phyloP scores from a whole-genome alignment of 2,888 invertebrate species.

The Lypha dubia region DNA sequence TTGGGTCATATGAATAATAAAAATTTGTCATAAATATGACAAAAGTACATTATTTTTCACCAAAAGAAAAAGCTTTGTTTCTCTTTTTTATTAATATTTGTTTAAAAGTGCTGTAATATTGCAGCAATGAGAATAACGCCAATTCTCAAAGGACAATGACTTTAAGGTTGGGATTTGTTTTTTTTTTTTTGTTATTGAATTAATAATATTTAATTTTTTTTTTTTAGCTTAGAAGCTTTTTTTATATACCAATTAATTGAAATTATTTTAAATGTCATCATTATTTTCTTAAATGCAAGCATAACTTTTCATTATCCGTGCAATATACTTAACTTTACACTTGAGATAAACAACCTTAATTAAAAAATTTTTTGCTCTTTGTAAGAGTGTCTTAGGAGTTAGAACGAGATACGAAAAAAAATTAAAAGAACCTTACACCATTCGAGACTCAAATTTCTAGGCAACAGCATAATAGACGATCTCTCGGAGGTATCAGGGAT shows the following conservation, averaged over 20 bases:
- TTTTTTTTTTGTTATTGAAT: constrained; percentile 40
- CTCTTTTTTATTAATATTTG: constrained; percentile 46
- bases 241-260: constrained; percentile 3
- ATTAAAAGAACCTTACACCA: background rate
- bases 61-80: constrained; percentile 61
- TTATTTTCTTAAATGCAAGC: constrained; percentile 11
- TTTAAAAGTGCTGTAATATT: constrained; percentile 26
- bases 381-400: background rate
- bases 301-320: constrained; percentile 1
- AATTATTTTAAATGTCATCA: constrained; percentile 27
- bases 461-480: no score
- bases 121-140: constrained; percentile 60
- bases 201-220: constrained; percentile 13
- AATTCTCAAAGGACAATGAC: constrained; percentile 71
- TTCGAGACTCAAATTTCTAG: no score
- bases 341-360: constrained; percentile 50
- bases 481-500: no score
- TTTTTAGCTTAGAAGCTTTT: background rate
- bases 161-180: constrained; percentile 69
- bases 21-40: constrained; percentile 73
- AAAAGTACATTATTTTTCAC: constrained; percentile 70
- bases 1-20: constrained; percentile 72
- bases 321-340: constrained; percentile 13
- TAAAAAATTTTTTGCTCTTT: constrained; percentile 47
- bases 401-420: background rate